Evolutionary conservation across 2,888 invertebrate genomes (phyloP).

Genomic region (Eumerus sabulonum): DNA sequence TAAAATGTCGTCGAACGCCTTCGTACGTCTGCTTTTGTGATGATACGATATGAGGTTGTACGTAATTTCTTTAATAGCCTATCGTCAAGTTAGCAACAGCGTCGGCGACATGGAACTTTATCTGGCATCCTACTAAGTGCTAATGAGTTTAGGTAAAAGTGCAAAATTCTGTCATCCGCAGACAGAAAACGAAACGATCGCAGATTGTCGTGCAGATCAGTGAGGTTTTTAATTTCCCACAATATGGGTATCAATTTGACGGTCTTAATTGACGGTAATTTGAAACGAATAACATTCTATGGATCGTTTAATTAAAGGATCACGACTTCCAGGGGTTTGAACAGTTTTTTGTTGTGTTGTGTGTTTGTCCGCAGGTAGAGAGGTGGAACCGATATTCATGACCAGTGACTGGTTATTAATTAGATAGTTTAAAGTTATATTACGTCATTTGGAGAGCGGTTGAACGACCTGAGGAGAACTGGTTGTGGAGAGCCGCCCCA

Average conservation of each 20-base stretch:
- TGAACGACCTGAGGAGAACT: too few relatives aligned
- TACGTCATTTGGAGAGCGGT: too few relatives aligned
- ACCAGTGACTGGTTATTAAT: too few relatives aligned
- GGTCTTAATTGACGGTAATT: constrained; percentile 13
- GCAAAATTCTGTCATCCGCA: constrained; percentile 12
- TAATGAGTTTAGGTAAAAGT: constrained; percentile 6
- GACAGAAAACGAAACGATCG: neutral
- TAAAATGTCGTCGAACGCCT: too few relatives aligned
- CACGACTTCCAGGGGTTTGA: neutral
- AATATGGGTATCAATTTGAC: too few relatives aligned
- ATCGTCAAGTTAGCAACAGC: neutral
- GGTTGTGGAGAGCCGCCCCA: too few relatives aligned
- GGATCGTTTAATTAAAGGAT: constrained; percentile 12
- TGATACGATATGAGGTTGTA: too few relatives aligned
- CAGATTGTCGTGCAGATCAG: neutral
- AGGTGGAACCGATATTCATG: too few relatives aligned
- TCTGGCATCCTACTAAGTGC: constrained; percentile 4
- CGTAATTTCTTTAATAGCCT: too few relatives aligned
- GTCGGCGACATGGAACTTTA: constrained; percentile 7
- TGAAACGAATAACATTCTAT: constrained; percentile 10
- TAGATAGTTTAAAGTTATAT: too few relatives aligned
- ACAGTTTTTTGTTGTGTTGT: neutral
- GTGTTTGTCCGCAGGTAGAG: too few relatives aligned
- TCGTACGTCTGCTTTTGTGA: too few relatives aligned
- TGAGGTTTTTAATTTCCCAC: neutral